These are phyloP conservation scores for Pangasianodon hypophthalmus DNA, from an alignment of 2,113 vertebrate species.

Conservation along the genomic window DNA sequence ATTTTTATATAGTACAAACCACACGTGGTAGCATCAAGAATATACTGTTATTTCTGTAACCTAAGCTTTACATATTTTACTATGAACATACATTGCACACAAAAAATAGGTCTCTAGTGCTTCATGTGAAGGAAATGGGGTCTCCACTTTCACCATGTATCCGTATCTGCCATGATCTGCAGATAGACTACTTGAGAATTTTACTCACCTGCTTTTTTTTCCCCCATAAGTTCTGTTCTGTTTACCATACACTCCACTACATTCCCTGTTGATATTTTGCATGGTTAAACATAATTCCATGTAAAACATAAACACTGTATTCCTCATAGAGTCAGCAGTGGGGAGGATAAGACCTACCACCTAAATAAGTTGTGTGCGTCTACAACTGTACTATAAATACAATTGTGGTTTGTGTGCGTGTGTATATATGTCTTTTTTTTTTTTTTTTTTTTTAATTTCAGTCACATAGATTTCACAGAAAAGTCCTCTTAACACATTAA, in stretches of 20 bases:
- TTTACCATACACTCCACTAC: neutral
- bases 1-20: neutral
- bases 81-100: neutral
- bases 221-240: neutral
- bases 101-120: neutral
- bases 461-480: neutral
- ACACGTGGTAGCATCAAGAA: neutral
- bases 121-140: neutral
- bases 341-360: neutral
- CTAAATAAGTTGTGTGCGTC: neutral
- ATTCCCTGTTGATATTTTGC: neutral
- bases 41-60: neutral
- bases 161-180: neutral
- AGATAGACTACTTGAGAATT: neutral
- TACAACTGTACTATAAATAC: no score
- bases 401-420: no score
- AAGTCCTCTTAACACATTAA: neutral
- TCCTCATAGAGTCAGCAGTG: neutral
- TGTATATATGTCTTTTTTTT: no score
- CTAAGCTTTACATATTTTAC: neutral
- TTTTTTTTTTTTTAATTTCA: no score
- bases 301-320: neutral
- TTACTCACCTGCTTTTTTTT: neutral
- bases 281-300: neutral
- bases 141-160: no score